Evolutionary conservation across 2,888 invertebrate species (phyloP).

Genomic region (Plagodis pulveraria): DNA sequence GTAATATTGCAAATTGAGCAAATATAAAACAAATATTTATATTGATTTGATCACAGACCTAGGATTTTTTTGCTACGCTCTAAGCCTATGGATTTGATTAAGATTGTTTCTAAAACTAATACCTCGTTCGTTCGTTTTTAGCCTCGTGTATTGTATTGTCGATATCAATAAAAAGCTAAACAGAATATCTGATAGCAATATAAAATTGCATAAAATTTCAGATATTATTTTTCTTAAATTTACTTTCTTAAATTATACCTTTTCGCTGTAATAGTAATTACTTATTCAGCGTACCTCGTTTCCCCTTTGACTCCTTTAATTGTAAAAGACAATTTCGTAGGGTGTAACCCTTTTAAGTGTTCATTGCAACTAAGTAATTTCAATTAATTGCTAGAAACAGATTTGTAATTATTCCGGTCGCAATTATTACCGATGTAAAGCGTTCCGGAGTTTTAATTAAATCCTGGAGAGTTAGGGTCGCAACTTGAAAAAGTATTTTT

Average conservation of each 20-base stretch:
- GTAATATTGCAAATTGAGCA: no score
- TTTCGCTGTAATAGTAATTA: slow-evolving; percentile 3
- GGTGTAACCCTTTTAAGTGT: slow-evolving; percentile 30
- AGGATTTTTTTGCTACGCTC: no score
- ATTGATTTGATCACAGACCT: no score
- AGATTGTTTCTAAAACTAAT: not conserved
- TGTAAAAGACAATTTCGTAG: slow-evolving; percentile 35
- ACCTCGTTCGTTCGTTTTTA: not conserved
- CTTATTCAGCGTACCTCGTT: slow-evolving; percentile 12
- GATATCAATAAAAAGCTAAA: no score
- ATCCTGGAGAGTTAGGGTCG: slow-evolving; percentile 56
- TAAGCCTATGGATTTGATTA: no score
- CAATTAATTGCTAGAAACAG: slow-evolving; percentile 64
- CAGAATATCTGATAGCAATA: no score
- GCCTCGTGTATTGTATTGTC: not conserved
- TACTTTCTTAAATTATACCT: no score
- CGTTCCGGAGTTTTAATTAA: slow-evolving; percentile 73
- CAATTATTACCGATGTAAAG: slow-evolving; percentile 73
- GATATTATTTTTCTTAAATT: no score
- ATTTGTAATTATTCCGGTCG: slow-evolving; percentile 57
- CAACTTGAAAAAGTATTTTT: slow-evolving; percentile 64
- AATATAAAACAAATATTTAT: no score
- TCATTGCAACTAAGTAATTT: slow-evolving; percentile 48
- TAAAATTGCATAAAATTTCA: no score
- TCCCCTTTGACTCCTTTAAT: slow-evolving; percentile 27